Percentiles rank a stretch among this genome's conserved stretches.
phyloP scores from a whole-genome alignment of 2,888 invertebrate genomes.

The Drosophila atripex region DNA sequence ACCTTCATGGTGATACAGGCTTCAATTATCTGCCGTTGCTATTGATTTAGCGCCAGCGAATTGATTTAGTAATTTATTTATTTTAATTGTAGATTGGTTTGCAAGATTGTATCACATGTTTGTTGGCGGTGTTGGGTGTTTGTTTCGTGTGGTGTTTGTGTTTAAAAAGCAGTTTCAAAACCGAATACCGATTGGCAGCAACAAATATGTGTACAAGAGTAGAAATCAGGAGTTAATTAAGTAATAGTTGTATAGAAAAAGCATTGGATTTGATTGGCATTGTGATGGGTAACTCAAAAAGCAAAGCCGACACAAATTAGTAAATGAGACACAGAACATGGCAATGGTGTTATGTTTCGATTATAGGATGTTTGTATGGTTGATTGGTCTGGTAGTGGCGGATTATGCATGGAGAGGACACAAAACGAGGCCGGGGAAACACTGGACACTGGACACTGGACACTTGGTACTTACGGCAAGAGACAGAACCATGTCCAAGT shows the following conservation, averaged over 20 bases:
- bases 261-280: conserved; percentile 43
- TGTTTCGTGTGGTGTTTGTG: conserved; percentile 49
- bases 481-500: conserved; percentile 59
- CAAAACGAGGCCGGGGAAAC: conserved; percentile 18
- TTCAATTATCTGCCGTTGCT: conserved; percentile 94
- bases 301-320: conserved; percentile 29
- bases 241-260: conserved; percentile 53
- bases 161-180: conserved; percentile 60
- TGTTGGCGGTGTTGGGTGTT: conserved; percentile 57
- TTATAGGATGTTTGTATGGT: conserved; percentile 6
- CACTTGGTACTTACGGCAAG: conserved; percentile 81
- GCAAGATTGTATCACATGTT: conserved; percentile 71
- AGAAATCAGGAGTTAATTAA: conserved; percentile 64
- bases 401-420: conserved; percentile 10
- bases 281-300: conserved; percentile 12
- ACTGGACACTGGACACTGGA: conserved; percentile 51
- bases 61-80: conserved; percentile 73
- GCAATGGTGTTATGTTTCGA: conserved; percentile 9
- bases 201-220: conserved; percentile 64
- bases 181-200: conserved; percentile 62
- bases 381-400: conserved; percentile 7
- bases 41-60: conserved; percentile 83
- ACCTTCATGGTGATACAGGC: conserved; percentile 97
- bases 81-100: conserved; percentile 50
- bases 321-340: conserved; percentile 29